These are phyloP conservation scores for Drosophila rubida DNA, from an alignment of 2,888 invertebrate genomes.

Conservation along the genomic window DNA sequence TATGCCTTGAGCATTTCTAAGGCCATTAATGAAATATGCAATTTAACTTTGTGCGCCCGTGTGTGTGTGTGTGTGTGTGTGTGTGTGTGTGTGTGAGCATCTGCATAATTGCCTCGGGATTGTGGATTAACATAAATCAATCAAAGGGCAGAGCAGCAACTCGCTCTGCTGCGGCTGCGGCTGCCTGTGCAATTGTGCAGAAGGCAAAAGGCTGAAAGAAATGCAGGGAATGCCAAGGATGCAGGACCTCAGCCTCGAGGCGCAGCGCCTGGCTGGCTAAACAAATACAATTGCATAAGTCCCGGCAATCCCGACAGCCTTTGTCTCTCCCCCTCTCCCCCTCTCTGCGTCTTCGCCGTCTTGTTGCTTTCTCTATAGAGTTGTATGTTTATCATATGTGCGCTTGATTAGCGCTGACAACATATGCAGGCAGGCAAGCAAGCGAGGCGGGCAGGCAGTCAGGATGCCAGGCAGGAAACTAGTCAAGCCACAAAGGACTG, in stretches of 20 bases:
- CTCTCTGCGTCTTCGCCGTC: neutral
- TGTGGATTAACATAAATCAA: constrained; percentile 71
- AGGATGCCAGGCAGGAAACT: constrained; percentile 49
- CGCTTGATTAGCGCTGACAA: constrained; percentile 82
- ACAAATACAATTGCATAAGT: constrained; percentile 78
- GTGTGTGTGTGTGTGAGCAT: constrained; percentile 43
- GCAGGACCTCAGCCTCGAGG: constrained; percentile 30
- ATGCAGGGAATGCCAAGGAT: constrained; percentile 26
- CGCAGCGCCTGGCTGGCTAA: constrained; percentile 50
- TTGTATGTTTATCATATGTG: constrained; percentile 79
- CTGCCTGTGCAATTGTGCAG: constrained; percentile 65
- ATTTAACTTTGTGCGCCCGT: constrained; percentile 44
- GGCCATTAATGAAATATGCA: constrained; percentile 50
- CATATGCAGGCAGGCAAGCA: constrained; percentile 69
- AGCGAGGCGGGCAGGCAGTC: constrained; percentile 13
- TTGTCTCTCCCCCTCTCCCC: constrained; percentile 26
- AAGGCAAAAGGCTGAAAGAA: constrained; percentile 49
- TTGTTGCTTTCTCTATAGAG: constrained; percentile 15
- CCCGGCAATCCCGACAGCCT: constrained; percentile 38
- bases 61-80: too few relatives aligned
- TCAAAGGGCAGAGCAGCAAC: constrained; percentile 31
- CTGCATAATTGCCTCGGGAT: constrained; percentile 65
- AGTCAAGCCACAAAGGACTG: constrained; percentile 70
- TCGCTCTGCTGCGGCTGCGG: neutral
- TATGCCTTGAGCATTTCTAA: constrained; percentile 24